A percentile compares a stretch with the other conserved stretches of the same genome.
Evolutionary conservation across 2,888 invertebrate species (phyloP).

Genomic region (Muscina levida): DNA sequence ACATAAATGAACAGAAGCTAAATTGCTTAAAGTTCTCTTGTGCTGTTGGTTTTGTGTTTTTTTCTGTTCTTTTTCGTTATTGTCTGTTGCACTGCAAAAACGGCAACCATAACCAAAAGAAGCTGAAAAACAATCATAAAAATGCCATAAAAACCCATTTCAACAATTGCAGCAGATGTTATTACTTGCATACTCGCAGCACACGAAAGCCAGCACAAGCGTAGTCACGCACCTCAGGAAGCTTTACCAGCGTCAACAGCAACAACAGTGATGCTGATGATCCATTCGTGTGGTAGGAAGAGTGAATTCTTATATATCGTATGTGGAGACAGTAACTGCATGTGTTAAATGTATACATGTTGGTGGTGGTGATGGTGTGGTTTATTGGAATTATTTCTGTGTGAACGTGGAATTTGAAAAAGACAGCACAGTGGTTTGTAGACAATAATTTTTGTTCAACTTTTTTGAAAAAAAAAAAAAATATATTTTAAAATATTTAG

Average conservation of each 20-base stretch:
- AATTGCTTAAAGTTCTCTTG: conserved; percentile 9
- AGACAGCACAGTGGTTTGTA: too few species aligned
- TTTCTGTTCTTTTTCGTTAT: too few species aligned
- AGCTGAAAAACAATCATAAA: conserved; percentile 16
- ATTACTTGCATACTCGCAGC: background rate
- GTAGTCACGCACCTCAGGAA: background rate
- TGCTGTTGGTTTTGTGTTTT: too few species aligned
- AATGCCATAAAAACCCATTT: conserved; percentile 7
- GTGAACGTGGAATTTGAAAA: background rate
- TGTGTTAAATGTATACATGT: too few species aligned
- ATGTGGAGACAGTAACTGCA: background rate
- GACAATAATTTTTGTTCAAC: too few species aligned
- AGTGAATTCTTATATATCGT: too few species aligned
- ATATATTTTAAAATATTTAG: too few species aligned
- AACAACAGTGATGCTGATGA: background rate
- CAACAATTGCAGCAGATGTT: conserved; percentile 22
- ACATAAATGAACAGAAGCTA: background rate
- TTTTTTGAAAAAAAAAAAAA: too few species aligned
- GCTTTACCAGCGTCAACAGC: background rate
- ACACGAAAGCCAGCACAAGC: background rate
- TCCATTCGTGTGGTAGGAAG: too few species aligned
- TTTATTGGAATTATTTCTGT: background rate
- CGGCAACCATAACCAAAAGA: background rate
- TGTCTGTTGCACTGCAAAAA: too few species aligned
- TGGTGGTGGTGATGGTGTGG: too few species aligned